A percentile compares a stretch with the other conserved stretches of the same genome.
These are phyloP conservation scores for Sminthurides aquaticus DNA, from an alignment of 2,888 invertebrate genomes.

Conservation along the genomic window DNA sequence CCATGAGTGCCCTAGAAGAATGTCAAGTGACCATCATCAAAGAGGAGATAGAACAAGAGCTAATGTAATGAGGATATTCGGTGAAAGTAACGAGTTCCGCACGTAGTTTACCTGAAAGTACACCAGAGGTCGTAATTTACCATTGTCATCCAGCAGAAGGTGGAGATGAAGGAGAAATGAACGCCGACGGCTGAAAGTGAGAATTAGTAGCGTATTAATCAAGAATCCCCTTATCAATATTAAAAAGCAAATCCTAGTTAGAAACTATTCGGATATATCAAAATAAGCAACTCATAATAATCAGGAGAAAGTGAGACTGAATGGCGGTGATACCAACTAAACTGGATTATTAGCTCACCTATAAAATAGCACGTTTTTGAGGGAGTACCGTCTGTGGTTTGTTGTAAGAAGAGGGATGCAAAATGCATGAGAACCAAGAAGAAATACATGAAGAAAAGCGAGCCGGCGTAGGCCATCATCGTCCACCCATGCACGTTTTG, in stretches of 20 bases:
- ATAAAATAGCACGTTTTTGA: not conserved
- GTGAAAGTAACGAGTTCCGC: too few relatives aligned
- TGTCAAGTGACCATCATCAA: too few relatives aligned
- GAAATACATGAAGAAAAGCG: slow-evolving; percentile 38
- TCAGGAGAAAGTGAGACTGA: too few relatives aligned
- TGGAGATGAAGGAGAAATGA: slow-evolving; percentile 33
- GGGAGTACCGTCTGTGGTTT: not conserved
- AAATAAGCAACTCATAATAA: not conserved
- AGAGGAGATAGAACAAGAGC: not conserved
- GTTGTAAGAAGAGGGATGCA: slow-evolving; percentile 17
- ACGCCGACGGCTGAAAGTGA: slow-evolving; percentile 33
- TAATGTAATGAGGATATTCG: too few relatives aligned
- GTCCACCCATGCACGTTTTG: slow-evolving; percentile 40
- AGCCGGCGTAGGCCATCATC: slow-evolving; percentile 8
- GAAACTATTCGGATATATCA: not conserved
- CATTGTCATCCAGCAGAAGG: slow-evolving; percentile 37
- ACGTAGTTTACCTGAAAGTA: slow-evolving; percentile 36
- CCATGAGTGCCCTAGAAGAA: slow-evolving; percentile 35
- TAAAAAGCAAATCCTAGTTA: too few relatives aligned
- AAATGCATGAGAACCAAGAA: slow-evolving; percentile 29
- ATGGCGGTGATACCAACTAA: too few relatives aligned
- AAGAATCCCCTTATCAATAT: too few relatives aligned
- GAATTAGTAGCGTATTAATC: too few relatives aligned
- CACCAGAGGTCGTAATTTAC: slow-evolving; percentile 39
- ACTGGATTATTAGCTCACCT: too few relatives aligned